Evolutionary conservation across 2,797 vertebrate genomes (phyloP).

Genomic region (Coccyzus lansbergi): DNA sequence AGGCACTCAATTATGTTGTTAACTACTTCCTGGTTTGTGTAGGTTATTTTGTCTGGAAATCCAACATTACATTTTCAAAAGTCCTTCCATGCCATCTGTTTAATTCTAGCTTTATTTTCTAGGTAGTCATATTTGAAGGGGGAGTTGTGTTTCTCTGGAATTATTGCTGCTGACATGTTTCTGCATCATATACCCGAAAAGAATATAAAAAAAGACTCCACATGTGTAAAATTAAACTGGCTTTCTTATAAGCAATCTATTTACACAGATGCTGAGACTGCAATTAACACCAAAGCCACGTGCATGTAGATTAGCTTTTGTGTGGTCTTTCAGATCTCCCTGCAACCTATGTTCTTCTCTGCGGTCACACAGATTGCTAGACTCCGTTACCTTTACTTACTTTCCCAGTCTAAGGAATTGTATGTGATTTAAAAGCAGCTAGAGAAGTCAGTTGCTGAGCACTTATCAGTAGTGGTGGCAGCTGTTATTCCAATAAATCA

Average conservation of each 20-base stretch:
- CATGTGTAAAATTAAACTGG: not conserved
- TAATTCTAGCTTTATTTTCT: not conserved
- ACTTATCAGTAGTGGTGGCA: not conserved
- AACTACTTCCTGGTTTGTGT: not conserved
- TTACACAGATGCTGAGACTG: not conserved
- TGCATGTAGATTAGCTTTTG: not conserved
- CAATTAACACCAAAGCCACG: not conserved
- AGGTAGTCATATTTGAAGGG: not conserved
- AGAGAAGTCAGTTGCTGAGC: constrained; percentile 19
- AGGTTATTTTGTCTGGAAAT: not conserved
- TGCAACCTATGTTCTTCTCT: not conserved
- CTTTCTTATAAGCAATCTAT: not conserved
- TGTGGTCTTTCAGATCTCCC: not conserved
- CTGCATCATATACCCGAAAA: not conserved
- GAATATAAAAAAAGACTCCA: not conserved
- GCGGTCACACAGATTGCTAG: not conserved
- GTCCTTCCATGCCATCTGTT: not conserved
- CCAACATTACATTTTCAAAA: not conserved
- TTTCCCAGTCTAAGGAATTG: constrained; percentile 16
- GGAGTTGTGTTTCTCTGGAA: not conserved
- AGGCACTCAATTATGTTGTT: not conserved
- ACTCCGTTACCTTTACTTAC: constrained; percentile 25
- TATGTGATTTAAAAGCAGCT: not conserved
- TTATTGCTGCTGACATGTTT: not conserved
- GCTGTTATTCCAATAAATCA: constrained; percentile 13